A percentile compares a stretch with the other conserved stretches of the same genome.
Evolutionary conservation across 2,113 vertebrate species (phyloP).

Genomic region (Ovibos moschatus): DNA sequence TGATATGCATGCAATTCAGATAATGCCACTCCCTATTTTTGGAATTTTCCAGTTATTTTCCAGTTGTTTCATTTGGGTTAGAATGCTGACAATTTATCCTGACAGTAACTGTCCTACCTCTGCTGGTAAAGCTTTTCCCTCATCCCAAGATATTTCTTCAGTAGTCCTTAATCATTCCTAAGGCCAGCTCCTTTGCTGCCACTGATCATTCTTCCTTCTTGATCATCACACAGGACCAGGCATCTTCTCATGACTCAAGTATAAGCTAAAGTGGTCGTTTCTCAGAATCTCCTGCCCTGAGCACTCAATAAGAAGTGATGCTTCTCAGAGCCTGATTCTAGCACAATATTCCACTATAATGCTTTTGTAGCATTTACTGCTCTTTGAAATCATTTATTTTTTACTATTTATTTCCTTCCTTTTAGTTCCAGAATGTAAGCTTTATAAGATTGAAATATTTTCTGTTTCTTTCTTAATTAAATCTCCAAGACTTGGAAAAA

Average conservation of each 20-base stretch:
- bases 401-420: neutral
- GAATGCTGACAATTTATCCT: neutral
- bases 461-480: neutral
- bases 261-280: neutral
- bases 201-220: neutral
- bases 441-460: neutral
- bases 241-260: neutral
- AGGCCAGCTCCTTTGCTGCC: fast-evolving
- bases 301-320: neutral
- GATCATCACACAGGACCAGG: neutral
- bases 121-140: neutral
- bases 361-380: neutral
- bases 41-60: neutral
- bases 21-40: neutral
- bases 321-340: neutral
- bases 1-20: neutral
- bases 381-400: neutral
- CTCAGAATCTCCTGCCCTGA: neutral
- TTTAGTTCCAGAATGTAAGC: neutral
- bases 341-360: neutral
- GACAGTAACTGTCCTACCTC: neutral
- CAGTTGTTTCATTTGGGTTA: neutral
- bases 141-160: neutral
- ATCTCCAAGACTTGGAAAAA: neutral
- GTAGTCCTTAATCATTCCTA: neutral